These are phyloP conservation scores for Chaetodon trifascialis DNA, from an alignment of 2,113 vertebrate species.

Conservation along the genomic window DNA sequence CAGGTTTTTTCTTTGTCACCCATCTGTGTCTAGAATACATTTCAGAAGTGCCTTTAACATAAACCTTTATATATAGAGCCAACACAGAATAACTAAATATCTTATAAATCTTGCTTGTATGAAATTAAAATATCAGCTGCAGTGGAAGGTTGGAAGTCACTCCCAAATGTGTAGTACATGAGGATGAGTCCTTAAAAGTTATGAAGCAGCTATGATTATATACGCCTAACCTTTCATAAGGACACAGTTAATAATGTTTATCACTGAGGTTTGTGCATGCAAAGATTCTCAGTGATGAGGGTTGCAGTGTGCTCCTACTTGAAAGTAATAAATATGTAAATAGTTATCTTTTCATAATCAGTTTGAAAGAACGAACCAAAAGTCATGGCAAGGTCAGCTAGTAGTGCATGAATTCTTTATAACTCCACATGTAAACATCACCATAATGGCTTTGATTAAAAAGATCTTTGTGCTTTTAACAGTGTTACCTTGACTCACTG, in stretches of 20 bases:
- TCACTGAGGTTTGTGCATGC: slow-evolving; percentile 34
- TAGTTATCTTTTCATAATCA: slow-evolving; percentile 38
- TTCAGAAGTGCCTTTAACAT: background rate
- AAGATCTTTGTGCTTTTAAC: slow-evolving; percentile 1
- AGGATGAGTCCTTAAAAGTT: slow-evolving; percentile 16
- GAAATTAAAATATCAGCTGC: background rate
- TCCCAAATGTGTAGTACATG: background rate
- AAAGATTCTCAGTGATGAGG: slow-evolving; percentile 19
- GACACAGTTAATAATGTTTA: slow-evolving; percentile 39
- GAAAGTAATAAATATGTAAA: slow-evolving; percentile 58
- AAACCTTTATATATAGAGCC: background rate
- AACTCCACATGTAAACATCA: slow-evolving; percentile 46
- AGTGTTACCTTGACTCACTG: slow-evolving; percentile 28
- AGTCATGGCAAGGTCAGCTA: slow-evolving; percentile 50
- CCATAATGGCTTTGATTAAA: slow-evolving; percentile 42
- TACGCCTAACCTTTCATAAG: slow-evolving; percentile 39
- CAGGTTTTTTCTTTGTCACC: background rate
- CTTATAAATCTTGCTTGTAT: background rate
- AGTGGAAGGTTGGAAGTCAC: background rate
- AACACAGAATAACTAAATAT: no score
- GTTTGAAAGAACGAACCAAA: slow-evolving; percentile 31
- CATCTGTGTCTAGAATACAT: background rate
- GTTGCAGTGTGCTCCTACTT: slow-evolving; percentile 15
- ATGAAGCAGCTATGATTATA: background rate
- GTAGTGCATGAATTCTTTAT: slow-evolving; percentile 51